These are phyloP conservation scores for Pachyseris speciosa DNA, from an alignment of 64 coral and sea anemone genomes.

Conservation along the genomic window DNA sequence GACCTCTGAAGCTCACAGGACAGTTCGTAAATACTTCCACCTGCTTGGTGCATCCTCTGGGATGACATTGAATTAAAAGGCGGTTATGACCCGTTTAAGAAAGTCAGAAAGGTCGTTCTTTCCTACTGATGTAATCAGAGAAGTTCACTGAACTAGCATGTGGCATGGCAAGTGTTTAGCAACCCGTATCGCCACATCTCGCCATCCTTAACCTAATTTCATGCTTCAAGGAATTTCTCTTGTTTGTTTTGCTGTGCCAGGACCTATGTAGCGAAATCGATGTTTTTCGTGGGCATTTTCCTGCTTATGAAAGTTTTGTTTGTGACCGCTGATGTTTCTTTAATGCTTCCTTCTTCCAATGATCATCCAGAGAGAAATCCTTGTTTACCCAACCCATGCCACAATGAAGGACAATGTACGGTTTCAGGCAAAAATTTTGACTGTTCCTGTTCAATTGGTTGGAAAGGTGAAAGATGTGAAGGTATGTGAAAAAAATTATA, in stretches of 20 bases:
- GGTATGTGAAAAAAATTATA: slow-evolving; percentile 6
- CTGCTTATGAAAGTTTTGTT: slow-evolving; percentile 35
- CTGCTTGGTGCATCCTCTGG: background rate
- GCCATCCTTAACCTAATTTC: background rate
- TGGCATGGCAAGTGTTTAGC: slow-evolving; percentile 22
- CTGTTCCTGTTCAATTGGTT: slow-evolving; percentile 72
- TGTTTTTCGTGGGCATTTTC: slow-evolving; percentile 37
- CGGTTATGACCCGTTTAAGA: background rate
- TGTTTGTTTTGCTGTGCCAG: background rate
- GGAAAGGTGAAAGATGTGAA: slow-evolving; percentile 84
- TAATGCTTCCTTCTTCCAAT: slow-evolving; percentile 31
- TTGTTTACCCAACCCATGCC: slow-evolving; percentile 75
- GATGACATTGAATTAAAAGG: background rate
- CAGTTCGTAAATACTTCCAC: background rate
- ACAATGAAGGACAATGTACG: slow-evolving; percentile 71
- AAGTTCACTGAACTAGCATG: slow-evolving; percentile 30
- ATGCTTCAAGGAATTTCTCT: slow-evolving; percentile 14
- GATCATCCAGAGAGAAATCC: slow-evolving; percentile 49
- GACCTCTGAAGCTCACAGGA: background rate
- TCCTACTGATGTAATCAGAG: slow-evolving; percentile 21
- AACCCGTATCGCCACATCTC: background rate
- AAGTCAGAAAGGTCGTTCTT: slow-evolving; percentile 16
- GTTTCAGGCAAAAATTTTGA: slow-evolving; percentile 59
- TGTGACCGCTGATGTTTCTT: slow-evolving; percentile 27
- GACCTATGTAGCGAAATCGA: slow-evolving; percentile 48